These are phyloP conservation scores for Pandemis corylana DNA, from an alignment of 2,888 invertebrate species.

Conservation along the genomic window DNA sequence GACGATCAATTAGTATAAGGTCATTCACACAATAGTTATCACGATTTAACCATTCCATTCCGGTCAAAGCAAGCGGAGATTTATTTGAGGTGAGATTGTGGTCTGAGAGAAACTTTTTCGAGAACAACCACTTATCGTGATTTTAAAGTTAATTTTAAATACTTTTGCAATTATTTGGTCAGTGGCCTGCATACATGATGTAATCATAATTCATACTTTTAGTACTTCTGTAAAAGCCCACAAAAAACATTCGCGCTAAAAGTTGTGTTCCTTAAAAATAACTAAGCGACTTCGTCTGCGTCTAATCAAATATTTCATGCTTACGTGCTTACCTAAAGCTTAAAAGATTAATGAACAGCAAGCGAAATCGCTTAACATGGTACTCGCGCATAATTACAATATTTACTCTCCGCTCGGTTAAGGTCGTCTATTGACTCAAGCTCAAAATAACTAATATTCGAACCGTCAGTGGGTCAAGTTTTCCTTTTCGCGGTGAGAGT, in stretches of 20 bases:
- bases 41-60: slow-evolving; percentile 41
- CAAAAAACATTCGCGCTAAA: not conserved
- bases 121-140: slow-evolving; percentile 8
- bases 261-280: not conserved
- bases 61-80: slow-evolving; percentile 24
- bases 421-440: slow-evolving; percentile 67
- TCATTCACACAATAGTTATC: slow-evolving; percentile 38
- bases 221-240: not conserved
- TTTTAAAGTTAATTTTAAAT: not conserved
- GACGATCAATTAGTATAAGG: slow-evolving; percentile 39
- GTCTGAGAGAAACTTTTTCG: slow-evolving; percentile 30
- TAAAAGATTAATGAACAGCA: slow-evolving; percentile 19
- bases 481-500: slow-evolving; percentile 73
- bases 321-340: slow-evolving; percentile 8
- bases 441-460: slow-evolving; percentile 49
- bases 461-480: slow-evolving; percentile 59
- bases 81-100: slow-evolving; percentile 38
- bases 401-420: slow-evolving; percentile 37
- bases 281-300: not conserved
- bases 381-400: slow-evolving; percentile 35
- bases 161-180: slow-evolving; percentile 16
- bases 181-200: slow-evolving; percentile 5
- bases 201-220: slow-evolving; percentile 3
- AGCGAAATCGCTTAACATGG: slow-evolving; percentile 16
- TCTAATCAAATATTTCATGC: slow-evolving; percentile 1